Conservation (phyloP, 1,140 invertebrate genomes). For the Apolygus lucorum region DNA sequence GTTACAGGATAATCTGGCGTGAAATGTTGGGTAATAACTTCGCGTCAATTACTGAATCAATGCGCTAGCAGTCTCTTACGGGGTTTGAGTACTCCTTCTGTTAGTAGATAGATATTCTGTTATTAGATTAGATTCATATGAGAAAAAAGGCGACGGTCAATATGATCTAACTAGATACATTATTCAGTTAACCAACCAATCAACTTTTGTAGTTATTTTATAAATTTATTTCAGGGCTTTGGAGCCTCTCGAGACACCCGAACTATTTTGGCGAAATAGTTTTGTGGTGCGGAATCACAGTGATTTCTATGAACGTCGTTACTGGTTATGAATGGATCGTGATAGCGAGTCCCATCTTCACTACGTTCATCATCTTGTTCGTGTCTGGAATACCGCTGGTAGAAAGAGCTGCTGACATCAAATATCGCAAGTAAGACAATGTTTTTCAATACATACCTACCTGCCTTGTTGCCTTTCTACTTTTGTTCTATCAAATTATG, state of each 20-base stretch:
- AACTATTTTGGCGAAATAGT: conserved; percentile 94
- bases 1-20: no score
- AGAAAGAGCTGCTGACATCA: conserved; percentile 76
- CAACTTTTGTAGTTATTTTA: no score
- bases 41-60: no score
- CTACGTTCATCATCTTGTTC: conserved; percentile 77
- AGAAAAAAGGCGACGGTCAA: no score
- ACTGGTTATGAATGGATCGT: conserved; percentile 71
- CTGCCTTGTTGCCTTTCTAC: neutral
- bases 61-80: no score
- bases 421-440: conserved; percentile 69
- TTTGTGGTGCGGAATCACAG: conserved; percentile 89
- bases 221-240: conserved; percentile 54
- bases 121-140: no score
- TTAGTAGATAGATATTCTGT: no score
- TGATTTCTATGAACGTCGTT: conserved; percentile 78
- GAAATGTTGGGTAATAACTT: no score
- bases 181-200: no score
- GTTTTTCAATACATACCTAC: neutral
- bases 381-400: conserved; percentile 76
- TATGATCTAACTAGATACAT: no score
- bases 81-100: no score
- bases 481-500: no score
- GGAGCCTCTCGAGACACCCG: conserved; percentile 82
- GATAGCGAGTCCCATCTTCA: conserved; percentile 81